phyloP scores from a whole-genome alignment of 1,140 invertebrate species.

The Drosophila miranda region DNA sequence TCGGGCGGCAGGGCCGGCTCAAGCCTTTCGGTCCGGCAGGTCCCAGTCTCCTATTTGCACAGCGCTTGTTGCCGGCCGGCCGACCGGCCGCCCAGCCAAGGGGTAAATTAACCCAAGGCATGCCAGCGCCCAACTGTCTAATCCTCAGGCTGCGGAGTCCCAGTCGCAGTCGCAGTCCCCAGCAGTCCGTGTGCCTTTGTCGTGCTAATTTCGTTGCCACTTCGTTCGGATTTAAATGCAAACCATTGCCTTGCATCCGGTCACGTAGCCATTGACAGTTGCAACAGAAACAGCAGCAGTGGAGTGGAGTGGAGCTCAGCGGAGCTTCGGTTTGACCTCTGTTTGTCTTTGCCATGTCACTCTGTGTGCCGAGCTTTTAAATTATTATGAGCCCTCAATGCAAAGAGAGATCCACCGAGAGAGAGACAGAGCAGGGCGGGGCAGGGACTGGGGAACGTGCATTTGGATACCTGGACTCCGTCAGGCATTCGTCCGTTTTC shows the following conservation, averaged over 20 bases:
- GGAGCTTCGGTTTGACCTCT: slow-evolving; percentile 62
- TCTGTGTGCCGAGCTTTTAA: slow-evolving; percentile 81
- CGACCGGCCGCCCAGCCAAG: too few species aligned
- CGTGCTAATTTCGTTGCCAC: slow-evolving; percentile 73
- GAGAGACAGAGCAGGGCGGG: too few species aligned
- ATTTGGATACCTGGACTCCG: slow-evolving; percentile 1
- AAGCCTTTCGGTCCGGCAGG: slow-evolving; percentile 19
- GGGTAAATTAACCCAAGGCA: slow-evolving; percentile 70
- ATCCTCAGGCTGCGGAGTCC: slow-evolving; percentile 7
- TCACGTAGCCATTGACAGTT: slow-evolving; percentile 77
- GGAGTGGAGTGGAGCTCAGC: background rate
- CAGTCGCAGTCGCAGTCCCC: background rate
- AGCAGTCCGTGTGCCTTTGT: slow-evolving; percentile 50
- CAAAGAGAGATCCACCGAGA: slow-evolving; percentile 9
- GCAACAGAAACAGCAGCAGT: slow-evolving; percentile 26
- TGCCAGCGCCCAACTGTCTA: slow-evolving; percentile 5
- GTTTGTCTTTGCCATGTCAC: slow-evolving; percentile 78
- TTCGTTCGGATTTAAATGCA: slow-evolving; percentile 73
- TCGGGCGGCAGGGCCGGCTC: slow-evolving; percentile 9
- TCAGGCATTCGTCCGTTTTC: background rate
- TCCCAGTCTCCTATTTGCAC: slow-evolving; percentile 66
- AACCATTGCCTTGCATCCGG: slow-evolving; percentile 72
- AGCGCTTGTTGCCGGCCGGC: slow-evolving; percentile 64
- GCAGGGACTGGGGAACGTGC: slow-evolving; percentile 24
- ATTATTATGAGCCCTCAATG: slow-evolving; percentile 72